phyloP scores from a whole-genome alignment of 2,797 vertebrate genomes.

The Hydrolagus colliei region DNA sequence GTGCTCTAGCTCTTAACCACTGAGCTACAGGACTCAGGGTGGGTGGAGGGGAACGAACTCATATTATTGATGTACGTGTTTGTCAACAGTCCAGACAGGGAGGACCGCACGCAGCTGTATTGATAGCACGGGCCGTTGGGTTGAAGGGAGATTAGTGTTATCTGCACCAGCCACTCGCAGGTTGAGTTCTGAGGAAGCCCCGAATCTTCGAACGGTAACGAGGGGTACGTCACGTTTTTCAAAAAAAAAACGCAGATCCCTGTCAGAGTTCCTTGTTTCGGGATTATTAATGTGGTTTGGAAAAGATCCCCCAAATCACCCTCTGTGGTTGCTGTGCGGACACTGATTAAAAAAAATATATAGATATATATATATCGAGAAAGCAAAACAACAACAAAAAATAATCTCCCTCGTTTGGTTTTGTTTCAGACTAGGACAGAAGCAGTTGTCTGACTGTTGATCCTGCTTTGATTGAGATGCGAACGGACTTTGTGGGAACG shows the following conservation, averaged over 20 bases:
- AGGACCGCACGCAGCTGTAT: background rate
- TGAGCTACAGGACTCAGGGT: too few species aligned
- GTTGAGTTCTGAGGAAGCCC: background rate
- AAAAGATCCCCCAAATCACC: background rate
- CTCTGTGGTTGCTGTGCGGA: background rate
- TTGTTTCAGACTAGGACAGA: background rate
- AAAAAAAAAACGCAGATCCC: background rate
- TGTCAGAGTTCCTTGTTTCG: conserved; percentile 10
- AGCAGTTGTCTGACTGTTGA: too few species aligned
- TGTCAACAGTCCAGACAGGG: background rate
- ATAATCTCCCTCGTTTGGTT: background rate
- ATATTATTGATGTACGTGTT: background rate
- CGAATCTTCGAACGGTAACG: background rate
- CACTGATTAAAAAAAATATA: background rate
- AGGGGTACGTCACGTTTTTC: background rate
- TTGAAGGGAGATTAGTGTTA: conserved; percentile 5
- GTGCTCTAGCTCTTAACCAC: too few species aligned
- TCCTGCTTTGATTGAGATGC: background rate
- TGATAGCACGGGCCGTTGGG: background rate
- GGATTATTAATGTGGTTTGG: conserved; percentile 11
- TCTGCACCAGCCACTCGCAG: background rate
- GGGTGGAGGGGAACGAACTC: too few species aligned
- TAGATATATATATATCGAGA: too few species aligned
- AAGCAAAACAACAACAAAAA: too few species aligned
- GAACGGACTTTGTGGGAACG: background rate